phyloP scores from a whole-genome alignment of 2,797 vertebrate genomes.

The Scleropages formosus region DNA sequence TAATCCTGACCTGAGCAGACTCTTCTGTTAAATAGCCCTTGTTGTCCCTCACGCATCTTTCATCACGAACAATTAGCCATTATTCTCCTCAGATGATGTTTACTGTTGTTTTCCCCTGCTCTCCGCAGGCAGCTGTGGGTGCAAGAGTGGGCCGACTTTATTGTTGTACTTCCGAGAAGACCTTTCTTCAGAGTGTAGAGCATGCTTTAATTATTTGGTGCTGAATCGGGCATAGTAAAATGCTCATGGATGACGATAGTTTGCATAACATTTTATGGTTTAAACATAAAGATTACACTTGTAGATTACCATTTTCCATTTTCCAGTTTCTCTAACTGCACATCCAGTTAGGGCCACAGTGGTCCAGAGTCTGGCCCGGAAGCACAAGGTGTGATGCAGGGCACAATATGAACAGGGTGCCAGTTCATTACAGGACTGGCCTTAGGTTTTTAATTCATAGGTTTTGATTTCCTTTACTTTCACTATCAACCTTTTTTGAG shows the following conservation, averaged over 20 bases:
- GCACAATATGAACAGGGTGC: too few species aligned
- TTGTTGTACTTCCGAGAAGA: not conserved
- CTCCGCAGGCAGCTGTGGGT: constrained; percentile 7
- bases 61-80: constrained; percentile 56
- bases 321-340: too few species aligned
- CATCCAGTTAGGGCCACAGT: too few species aligned
- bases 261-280: not conserved
- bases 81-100: constrained; percentile 44
- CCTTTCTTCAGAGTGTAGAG: constrained; percentile 18
- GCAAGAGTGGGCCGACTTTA: not conserved
- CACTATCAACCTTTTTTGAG: too few species aligned
- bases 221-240: constrained; percentile 52
- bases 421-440: too few species aligned
- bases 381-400: too few species aligned
- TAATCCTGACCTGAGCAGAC: constrained; percentile 12
- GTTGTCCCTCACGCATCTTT: constrained; percentile 32
- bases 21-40: not conserved
- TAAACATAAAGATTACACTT: not conserved
- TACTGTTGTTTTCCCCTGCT: constrained; percentile 40
- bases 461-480: too few species aligned
- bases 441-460: too few species aligned
- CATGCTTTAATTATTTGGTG: constrained; percentile 53
- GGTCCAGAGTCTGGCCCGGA: too few species aligned
- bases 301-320: not conserved
- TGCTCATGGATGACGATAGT: constrained; percentile 23